phyloP scores from a whole-genome alignment of 2,797 vertebrate genomes.

The Nothura maculosa region DNA sequence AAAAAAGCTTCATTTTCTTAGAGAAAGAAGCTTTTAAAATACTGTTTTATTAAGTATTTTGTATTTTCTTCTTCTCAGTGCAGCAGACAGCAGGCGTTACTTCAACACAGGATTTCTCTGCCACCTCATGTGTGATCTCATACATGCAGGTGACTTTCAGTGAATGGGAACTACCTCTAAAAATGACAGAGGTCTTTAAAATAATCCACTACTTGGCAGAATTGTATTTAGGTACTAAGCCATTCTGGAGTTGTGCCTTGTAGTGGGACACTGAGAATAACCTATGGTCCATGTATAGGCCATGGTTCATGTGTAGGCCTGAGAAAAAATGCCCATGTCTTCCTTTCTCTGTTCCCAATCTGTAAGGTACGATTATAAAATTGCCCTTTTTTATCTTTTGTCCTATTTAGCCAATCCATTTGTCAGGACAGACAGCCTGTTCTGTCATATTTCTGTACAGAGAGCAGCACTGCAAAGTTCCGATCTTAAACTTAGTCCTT shows the following conservation, averaged over 20 bases:
- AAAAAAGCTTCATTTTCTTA: background rate
- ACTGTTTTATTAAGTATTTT: background rate
- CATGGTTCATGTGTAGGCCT: background rate
- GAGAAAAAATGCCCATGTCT: background rate
- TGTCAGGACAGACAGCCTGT: background rate
- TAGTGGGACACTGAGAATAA: background rate
- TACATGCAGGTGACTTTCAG: accelerated
- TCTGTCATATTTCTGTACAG: background rate
- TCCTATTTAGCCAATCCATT: background rate
- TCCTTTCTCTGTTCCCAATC: background rate
- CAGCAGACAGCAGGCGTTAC: background rate
- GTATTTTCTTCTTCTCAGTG: background rate
- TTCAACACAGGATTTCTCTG: background rate
- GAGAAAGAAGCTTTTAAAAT: background rate
- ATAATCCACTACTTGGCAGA: background rate
- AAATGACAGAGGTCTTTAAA: accelerated
- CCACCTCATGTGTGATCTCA: background rate
- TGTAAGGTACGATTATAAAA: constrained; percentile 1
- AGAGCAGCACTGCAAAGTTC: background rate
- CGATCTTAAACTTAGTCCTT: background rate
- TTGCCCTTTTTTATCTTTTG: background rate
- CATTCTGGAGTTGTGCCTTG: no score
- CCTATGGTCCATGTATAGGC: background rate
- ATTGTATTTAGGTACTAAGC: background rate
- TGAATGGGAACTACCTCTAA: background rate